Conservation (phyloP, 2,888 invertebrate genomes). For the Phengaris arion region DNA sequence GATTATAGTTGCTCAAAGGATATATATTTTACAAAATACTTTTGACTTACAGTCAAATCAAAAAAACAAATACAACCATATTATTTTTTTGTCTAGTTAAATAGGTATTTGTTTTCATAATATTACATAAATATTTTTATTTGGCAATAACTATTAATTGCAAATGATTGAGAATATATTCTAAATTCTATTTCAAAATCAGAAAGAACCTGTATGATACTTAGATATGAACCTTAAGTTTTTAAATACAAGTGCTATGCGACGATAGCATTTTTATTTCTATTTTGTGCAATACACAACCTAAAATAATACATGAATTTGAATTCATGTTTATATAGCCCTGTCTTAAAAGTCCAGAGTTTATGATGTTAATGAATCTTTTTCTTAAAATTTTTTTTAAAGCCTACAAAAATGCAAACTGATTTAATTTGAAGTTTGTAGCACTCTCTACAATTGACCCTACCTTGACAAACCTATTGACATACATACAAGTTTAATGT, state of each 20-base stretch:
- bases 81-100: background rate
- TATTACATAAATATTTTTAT: background rate
- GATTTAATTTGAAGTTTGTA: background rate
- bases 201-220: background rate
- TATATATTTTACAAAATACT: constrained; percentile 22
- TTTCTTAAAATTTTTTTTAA: no score
- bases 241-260: background rate
- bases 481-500: background rate
- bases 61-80: constrained; percentile 8
- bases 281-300: constrained; percentile 24
- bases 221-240: background rate
- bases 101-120: background rate
- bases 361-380: background rate
- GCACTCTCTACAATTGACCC: background rate
- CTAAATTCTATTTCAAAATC: constrained; percentile 7
- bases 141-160: constrained; percentile 4
- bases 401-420: background rate
- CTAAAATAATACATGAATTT: background rate
- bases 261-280: no score
- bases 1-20: background rate
- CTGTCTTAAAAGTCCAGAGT: background rate
- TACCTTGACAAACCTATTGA: background rate
- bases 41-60: constrained; percentile 18
- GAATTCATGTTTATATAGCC: background rate
- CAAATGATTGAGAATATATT: background rate